phyloP scores from a whole-genome alignment of 2,113 vertebrate species.

The Proterorhinus semilunaris region DNA sequence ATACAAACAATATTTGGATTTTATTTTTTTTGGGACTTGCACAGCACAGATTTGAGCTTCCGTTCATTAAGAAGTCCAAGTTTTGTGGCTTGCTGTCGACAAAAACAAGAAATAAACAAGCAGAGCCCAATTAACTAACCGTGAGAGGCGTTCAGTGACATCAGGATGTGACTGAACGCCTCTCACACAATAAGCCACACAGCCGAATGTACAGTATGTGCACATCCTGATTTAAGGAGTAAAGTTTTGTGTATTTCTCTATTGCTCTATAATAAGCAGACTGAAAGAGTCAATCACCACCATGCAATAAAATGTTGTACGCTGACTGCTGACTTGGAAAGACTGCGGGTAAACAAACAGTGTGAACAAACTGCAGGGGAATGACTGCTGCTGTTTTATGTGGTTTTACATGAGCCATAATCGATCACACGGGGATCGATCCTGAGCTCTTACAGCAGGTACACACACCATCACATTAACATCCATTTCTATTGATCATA shows the following conservation, averaged over 20 bases:
- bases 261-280: not conserved
- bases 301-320: slow-evolving; percentile 5
- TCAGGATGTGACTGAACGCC: not conserved
- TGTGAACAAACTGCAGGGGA: slow-evolving; percentile 12
- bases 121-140: not conserved
- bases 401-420: slow-evolving; percentile 11
- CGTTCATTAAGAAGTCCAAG: too few species aligned
- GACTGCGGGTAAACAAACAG: slow-evolving; percentile 28
- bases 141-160: too few species aligned
- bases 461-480: slow-evolving; percentile 19
- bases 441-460: slow-evolving; percentile 21
- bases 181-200: not conserved
- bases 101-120: not conserved
- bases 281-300: not conserved
- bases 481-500: slow-evolving; percentile 17
- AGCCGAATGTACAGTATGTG: not conserved
- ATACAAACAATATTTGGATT: too few species aligned
- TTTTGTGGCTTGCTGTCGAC: not conserved
- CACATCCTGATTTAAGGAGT: not conserved
- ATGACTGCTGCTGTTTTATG: not conserved
- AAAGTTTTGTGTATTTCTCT: too few species aligned
- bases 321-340: slow-evolving; percentile 21
- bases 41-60: too few species aligned
- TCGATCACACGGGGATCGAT: slow-evolving; percentile 6
- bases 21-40: too few species aligned